phyloP scores from a whole-genome alignment of 2,888 invertebrate species.

The Nomada fabriciana region DNA sequence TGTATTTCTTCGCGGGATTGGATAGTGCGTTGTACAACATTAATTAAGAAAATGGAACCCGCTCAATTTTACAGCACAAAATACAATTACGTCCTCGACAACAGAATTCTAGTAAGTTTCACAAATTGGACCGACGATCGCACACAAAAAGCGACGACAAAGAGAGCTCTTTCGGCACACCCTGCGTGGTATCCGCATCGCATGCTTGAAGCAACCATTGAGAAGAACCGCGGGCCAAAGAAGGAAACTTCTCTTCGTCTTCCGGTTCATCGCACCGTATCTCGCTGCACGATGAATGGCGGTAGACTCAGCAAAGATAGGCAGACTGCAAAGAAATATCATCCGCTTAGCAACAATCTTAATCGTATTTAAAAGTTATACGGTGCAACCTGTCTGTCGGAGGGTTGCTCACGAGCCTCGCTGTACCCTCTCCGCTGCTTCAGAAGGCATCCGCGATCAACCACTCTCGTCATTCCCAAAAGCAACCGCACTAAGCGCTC shows the following conservation, averaged over 20 bases:
- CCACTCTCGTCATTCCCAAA: slow-evolving; percentile 70
- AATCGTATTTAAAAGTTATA: slow-evolving; percentile 76
- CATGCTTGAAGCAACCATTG: neutral
- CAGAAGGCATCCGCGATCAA: slow-evolving; percentile 64
- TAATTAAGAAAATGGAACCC: too few relatives aligned
- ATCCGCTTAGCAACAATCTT: slow-evolving; percentile 74
- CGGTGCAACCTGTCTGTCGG: slow-evolving; percentile 36
- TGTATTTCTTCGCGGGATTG: neutral
- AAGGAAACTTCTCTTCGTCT: neutral
- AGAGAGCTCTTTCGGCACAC: neutral
- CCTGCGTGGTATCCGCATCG: neutral
- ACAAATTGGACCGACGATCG: neutral
- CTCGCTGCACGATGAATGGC: neutral
- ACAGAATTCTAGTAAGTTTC: neutral
- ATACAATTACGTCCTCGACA: neutral
- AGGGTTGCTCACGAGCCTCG: slow-evolving; percentile 14
- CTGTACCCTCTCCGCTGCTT: slow-evolving; percentile 2
- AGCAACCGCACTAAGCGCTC: slow-evolving; percentile 71
- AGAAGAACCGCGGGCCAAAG: neutral
- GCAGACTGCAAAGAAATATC: slow-evolving; percentile 52
- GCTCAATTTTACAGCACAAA: neutral
- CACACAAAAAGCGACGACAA: slow-evolving; percentile 4
- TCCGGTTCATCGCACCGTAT: slow-evolving; percentile 12
- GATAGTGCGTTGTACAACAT: too few relatives aligned
- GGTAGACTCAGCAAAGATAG: slow-evolving; percentile 24